These are phyloP conservation scores for Sminthurides bifidus DNA, from an alignment of 1,140 invertebrate genomes.

Conservation along the genomic window DNA sequence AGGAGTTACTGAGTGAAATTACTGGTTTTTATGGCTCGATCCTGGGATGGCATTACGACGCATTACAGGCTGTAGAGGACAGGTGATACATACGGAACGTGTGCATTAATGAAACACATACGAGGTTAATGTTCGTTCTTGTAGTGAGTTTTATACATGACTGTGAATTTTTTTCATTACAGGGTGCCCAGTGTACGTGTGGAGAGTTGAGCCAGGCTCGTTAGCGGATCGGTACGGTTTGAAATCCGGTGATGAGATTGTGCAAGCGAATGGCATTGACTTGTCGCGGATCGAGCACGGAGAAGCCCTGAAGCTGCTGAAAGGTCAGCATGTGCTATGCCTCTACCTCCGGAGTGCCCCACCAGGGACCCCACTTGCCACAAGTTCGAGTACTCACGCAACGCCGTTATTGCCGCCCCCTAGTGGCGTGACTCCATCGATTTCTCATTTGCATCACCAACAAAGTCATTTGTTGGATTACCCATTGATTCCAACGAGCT, in stretches of 20 bases:
- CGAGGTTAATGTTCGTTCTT: not conserved
- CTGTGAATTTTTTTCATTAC: conserved; percentile 1
- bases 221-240: conserved; percentile 71
- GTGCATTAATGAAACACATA: too few relatives aligned
- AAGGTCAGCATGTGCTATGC: not conserved
- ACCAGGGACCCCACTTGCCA: not conserved
- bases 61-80: too few relatives aligned
- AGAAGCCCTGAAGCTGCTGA: conserved; percentile 66
- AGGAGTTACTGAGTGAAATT: too few relatives aligned
- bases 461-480: not conserved
- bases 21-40: too few relatives aligned
- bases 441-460: not conserved
- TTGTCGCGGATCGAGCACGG: conserved; percentile 75
- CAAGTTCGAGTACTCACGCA: not conserved
- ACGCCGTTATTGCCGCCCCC: not conserved
- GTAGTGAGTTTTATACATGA: not conserved
- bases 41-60: too few relatives aligned
- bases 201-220: conserved; percentile 56
- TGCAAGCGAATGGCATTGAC: conserved; percentile 76
- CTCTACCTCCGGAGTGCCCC: not conserved
- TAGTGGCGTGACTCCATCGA: not conserved
- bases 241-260: conserved; percentile 72
- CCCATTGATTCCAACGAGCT: not conserved
- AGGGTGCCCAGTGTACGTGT: conserved; percentile 30
- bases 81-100: too few relatives aligned